phyloP scores from a whole-genome alignment of 2,797 vertebrate species.

The Holocentrus rufus region DNA sequence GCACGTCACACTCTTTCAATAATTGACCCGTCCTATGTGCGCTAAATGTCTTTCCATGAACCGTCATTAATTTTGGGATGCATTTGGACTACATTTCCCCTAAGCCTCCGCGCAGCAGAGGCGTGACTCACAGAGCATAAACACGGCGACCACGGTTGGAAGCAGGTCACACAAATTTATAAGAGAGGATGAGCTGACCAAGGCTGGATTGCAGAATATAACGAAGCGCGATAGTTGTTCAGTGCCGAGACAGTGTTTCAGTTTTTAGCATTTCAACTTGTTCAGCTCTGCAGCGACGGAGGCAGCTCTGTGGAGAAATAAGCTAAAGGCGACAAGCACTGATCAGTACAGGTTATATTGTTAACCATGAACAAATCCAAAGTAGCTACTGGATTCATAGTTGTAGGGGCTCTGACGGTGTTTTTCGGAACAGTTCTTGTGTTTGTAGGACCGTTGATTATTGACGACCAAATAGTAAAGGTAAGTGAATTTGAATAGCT shows the following conservation, averaged over 20 bases:
- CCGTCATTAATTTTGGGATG: too few relatives aligned
- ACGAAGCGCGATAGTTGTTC: too few relatives aligned
- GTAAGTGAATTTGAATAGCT: constrained; percentile 62
- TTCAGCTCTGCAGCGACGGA: too few relatives aligned
- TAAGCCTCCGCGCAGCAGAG: not conserved
- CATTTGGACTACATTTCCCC: constrained; percentile 55
- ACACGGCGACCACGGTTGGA: not conserved
- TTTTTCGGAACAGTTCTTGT: constrained; percentile 71
- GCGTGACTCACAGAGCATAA: constrained; percentile 24
- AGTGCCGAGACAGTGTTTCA: too few relatives aligned
- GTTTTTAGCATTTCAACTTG: too few relatives aligned
- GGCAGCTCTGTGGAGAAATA: too few relatives aligned
- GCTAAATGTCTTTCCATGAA: too few relatives aligned
- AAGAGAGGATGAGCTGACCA: too few relatives aligned
- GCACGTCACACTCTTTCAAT: too few relatives aligned
- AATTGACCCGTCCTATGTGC: too few relatives aligned
- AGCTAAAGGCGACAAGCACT: too few relatives aligned
- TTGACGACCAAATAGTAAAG: constrained; percentile 82
- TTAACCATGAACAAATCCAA: constrained; percentile 63
- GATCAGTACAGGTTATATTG: constrained; percentile 15
- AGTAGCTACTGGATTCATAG: constrained; percentile 58
- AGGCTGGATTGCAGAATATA: too few relatives aligned
- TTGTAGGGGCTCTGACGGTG: constrained; percentile 57
- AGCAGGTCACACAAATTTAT: not conserved
- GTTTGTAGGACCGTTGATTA: constrained; percentile 79